Evolutionary conservation across 2,888 invertebrate genomes (phyloP), one percentile per base, ranked within the genome.

Genomic region (Asteroscopus sphinx): DNA sequence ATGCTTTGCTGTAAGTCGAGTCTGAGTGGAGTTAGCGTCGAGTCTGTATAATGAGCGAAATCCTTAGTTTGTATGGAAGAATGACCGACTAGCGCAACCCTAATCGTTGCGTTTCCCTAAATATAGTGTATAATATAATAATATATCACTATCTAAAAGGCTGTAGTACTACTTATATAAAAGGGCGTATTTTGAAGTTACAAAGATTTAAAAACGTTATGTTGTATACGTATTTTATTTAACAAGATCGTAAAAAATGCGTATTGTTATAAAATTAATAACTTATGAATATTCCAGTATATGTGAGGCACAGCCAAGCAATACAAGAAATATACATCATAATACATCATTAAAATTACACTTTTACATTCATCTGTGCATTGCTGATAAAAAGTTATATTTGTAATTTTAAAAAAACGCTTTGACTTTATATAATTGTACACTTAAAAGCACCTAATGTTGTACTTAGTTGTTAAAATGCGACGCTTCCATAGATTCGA

Each of bases 401-500:
- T 32, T 57, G 28, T 44, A 46, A 33, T 30, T 37, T 37, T 26
- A 32, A 40, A 52, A 41, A 70, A 68, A 67, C 45, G 55, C 44
- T 58, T 62, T 56, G 41, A 44, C 49, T 66, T 61, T 45, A 36
- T 45, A 54, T 47, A 33, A 39, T 55, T 47, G 40, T 66, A 60
- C 55, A 68, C 36, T 59, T 63, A 55, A 47, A 51, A 58, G 58
- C 61, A 70, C 52, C 58, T 47, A 64, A 17, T 40, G 39, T 59
- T 63, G 59, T 48, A 55, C 70, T 87, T 89, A 95, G 71, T 95
- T 92, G 77, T 95, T 96, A 79, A 96, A 93, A 81, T 95, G 95
- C 61, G 96, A 96, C 44, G 95, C 95, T 85, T 96, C 96, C 83
- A 96, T 91, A 0, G 95, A 95, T 62, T 95, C 94, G 79, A 93